Evolutionary conservation across 2,113 vertebrate genomes (phyloP).

Genomic region (Pycnonotus jocosus): DNA sequence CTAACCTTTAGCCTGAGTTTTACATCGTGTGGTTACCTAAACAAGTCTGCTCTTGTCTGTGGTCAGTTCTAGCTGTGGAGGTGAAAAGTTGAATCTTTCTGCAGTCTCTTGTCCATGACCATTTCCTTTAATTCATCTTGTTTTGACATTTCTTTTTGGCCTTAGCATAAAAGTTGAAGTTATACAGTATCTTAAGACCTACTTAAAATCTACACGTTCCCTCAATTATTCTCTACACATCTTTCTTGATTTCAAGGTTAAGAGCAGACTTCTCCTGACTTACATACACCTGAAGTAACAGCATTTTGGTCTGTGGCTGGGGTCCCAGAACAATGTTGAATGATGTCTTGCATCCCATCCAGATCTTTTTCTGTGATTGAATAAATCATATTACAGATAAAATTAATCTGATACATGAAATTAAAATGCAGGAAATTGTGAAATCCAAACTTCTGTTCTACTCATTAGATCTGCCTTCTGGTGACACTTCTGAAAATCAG

Average conservation of each 20-base stretch:
- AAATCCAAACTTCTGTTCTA: background rate
- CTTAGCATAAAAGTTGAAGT: background rate
- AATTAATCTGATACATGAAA: background rate
- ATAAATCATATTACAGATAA: background rate
- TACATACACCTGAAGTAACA: background rate
- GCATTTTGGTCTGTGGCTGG: background rate
- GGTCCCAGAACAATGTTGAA: background rate
- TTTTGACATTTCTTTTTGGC: background rate
- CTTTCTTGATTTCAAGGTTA: background rate
- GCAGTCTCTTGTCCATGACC: background rate
- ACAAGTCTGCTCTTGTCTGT: background rate
- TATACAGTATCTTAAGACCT: background rate
- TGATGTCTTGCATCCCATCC: accelerated
- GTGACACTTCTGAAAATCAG: background rate
- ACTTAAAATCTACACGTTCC: background rate
- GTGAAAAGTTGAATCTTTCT: slow-evolving; percentile 27
- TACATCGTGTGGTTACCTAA: slow-evolving; percentile 18
- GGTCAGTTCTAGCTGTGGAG: background rate
- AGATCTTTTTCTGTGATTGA: background rate
- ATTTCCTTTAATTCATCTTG: slow-evolving; percentile 32
- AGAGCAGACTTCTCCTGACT: background rate
- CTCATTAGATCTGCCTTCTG: background rate
- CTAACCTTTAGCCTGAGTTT: slow-evolving; percentile 27
- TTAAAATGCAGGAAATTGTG: background rate
- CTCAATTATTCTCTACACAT: background rate